Evolutionary conservation across 2,888 invertebrate species (phyloP).

Genomic region (Dendrolimus pini): DNA sequence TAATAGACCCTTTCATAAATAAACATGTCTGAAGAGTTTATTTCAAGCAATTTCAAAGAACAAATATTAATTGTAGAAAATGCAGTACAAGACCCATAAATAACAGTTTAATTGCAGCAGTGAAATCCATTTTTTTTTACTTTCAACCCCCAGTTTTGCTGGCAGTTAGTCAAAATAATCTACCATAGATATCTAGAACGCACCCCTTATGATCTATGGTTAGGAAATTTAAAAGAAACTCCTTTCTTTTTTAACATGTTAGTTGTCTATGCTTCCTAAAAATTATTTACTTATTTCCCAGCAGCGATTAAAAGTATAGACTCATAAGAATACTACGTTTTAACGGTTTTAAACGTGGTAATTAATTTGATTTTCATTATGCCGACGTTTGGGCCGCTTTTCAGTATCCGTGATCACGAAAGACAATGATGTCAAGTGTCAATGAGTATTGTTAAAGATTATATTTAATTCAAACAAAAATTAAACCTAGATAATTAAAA

Average conservation of each 20-base stretch:
- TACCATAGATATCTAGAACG: conserved; percentile 62
- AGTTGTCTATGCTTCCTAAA: neutral
- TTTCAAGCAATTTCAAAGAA: neutral
- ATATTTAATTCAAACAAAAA: too few relatives aligned
- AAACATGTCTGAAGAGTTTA: neutral
- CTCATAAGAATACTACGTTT: too few relatives aligned
- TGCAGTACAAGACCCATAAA: conserved; percentile 14
- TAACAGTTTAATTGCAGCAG: conserved; percentile 62
- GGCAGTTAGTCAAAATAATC: conserved; percentile 72
- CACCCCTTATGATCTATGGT: conserved; percentile 53
- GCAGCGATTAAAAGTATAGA: too few relatives aligned
- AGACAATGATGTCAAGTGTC: too few relatives aligned
- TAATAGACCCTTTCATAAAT: neutral
- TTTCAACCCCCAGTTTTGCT: conserved; percentile 34
- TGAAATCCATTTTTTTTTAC: conserved; percentile 62
- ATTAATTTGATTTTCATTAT: too few relatives aligned
- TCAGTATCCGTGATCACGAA: too few relatives aligned
- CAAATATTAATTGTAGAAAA: neutral
- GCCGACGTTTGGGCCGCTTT: too few relatives aligned
- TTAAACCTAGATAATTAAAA: too few relatives aligned
- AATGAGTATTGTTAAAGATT: too few relatives aligned
- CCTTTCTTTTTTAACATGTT: conserved; percentile 9
- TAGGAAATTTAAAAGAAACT: conserved; percentile 51
- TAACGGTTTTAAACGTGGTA: too few relatives aligned
- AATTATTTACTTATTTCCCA: too few relatives aligned